These are phyloP conservation scores for Chironomus tepperi DNA, from an alignment of 1,140 invertebrate species.

Conservation along the genomic window DNA sequence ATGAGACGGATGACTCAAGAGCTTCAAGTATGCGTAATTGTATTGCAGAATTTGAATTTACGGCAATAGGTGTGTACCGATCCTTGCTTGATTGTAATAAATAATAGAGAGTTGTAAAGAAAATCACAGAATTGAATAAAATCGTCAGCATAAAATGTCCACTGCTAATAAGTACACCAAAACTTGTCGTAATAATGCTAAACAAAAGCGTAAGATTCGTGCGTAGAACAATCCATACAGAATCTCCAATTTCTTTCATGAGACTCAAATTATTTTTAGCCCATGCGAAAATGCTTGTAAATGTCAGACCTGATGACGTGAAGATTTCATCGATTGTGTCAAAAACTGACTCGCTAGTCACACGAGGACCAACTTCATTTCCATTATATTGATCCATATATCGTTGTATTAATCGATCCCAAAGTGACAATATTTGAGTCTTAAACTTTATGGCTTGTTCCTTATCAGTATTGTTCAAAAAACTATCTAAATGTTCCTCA, in stretches of 20 bases:
- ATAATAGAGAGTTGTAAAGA: constrained; percentile 94
- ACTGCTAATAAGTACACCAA: constrained; percentile 83
- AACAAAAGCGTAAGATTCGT: constrained; percentile 90
- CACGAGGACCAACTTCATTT: constrained; percentile 53
- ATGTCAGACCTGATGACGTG: constrained; percentile 40
- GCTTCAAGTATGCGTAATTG: constrained; percentile 60
- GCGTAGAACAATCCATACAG: constrained; percentile 85
- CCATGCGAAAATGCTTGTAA: constrained; percentile 63
- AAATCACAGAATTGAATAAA: constrained; percentile 84
- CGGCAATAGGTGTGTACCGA: constrained; percentile 81
- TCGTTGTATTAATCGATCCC: constrained; percentile 87
- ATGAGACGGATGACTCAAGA: constrained; percentile 58
- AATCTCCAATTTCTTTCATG: constrained; percentile 79
- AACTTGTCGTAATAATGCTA: constrained; percentile 70
- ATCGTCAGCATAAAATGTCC: constrained; percentile 91
- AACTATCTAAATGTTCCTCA: constrained; percentile 42
- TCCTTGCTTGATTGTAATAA: constrained; percentile 79
- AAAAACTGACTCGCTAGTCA: constrained; percentile 55
- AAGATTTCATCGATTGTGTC: constrained; percentile 48
- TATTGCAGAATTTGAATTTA: constrained; percentile 66
- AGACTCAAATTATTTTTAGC: constrained; percentile 88
- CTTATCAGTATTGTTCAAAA: constrained; percentile 72
- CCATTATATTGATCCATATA: constrained; percentile 65
- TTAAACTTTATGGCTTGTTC: constrained; percentile 78
- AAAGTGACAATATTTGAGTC: constrained; percentile 82